These are phyloP conservation scores for Ictalurus furcatus DNA, from an alignment of 2,113 vertebrate species.

Conservation along the genomic window DNA sequence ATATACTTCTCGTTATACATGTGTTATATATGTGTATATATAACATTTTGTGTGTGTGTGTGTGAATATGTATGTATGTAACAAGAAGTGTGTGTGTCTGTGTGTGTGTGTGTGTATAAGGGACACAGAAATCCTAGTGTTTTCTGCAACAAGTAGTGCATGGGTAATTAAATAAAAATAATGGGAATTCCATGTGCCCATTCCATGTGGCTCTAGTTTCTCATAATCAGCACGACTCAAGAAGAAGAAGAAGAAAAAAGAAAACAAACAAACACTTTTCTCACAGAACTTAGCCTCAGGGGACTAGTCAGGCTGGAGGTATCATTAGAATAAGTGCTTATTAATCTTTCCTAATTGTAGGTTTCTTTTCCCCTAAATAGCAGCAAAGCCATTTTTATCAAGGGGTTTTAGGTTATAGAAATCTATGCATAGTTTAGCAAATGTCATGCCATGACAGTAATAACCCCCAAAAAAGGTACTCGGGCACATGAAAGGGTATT, in stretches of 20 bases:
- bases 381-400: slow-evolving; percentile 66
- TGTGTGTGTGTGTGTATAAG: too few species aligned
- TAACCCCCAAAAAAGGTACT: slow-evolving; percentile 23
- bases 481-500: slow-evolving; percentile 27
- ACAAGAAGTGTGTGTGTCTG: too few species aligned
- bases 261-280: slow-evolving; percentile 71
- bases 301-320: slow-evolving; percentile 44
- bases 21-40: too few species aligned
- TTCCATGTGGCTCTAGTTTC: slow-evolving; percentile 62
- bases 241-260: slow-evolving; percentile 36
- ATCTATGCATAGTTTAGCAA: slow-evolving; percentile 30
- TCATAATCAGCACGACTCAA: slow-evolving; percentile 64
- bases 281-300: slow-evolving; percentile 61
- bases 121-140: neutral
- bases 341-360: slow-evolving; percentile 73
- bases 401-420: slow-evolving; percentile 44
- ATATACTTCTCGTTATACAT: too few species aligned
- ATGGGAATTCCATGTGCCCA: slow-evolving; percentile 53
- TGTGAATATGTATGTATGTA: too few species aligned
- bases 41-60: too few species aligned
- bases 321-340: slow-evolving; percentile 63
- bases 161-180: slow-evolving; percentile 38
- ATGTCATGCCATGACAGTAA: slow-evolving; percentile 26
- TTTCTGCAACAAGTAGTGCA: slow-evolving; percentile 48
- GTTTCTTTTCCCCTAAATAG: slow-evolving; percentile 58